Conservation (phyloP, 2,888 invertebrate species). For the Nycteola revayana region DNA sequence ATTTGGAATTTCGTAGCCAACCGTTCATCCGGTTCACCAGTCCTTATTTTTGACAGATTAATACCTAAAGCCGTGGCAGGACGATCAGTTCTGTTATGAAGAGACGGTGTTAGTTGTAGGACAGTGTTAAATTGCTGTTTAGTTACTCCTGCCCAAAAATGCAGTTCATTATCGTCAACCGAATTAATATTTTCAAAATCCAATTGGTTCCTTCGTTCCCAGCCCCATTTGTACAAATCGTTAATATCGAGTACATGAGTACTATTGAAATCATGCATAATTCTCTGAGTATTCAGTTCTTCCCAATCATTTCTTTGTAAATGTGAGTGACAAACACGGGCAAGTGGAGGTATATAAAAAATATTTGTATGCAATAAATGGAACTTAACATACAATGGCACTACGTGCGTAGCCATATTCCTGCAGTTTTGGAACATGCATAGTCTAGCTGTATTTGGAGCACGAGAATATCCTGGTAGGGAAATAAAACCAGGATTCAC, state of each 20-base stretch:
- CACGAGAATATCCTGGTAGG: slow-evolving; percentile 12
- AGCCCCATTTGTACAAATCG: slow-evolving; percentile 17
- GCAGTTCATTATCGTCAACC: slow-evolving; percentile 15
- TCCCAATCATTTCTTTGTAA: slow-evolving; percentile 7
- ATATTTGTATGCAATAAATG: slow-evolving; percentile 2
- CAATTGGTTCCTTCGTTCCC: slow-evolving; percentile 7
- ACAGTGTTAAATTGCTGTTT: slow-evolving; percentile 15
- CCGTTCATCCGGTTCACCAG: slow-evolving; percentile 14
- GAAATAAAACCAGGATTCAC: slow-evolving; percentile 5
- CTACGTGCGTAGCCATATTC: slow-evolving; percentile 2
- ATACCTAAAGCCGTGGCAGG: slow-evolving; percentile 12
- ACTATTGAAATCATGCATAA: slow-evolving; percentile 9
- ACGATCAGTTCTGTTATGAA: slow-evolving; percentile 7
- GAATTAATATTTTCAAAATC: slow-evolving; percentile 16
- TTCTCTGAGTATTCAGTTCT: slow-evolving; percentile 2
- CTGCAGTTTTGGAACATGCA: slow-evolving; percentile 17
- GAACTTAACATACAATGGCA: slow-evolving; percentile 9
- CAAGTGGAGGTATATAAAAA: slow-evolving; percentile 8
- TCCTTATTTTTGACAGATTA: slow-evolving; percentile 17
- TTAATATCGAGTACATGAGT: slow-evolving; percentile 12
- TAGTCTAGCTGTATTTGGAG: slow-evolving; percentile 13
- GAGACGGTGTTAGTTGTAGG: slow-evolving; percentile 12
- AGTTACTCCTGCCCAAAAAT: slow-evolving; percentile 14
- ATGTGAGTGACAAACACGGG: slow-evolving; percentile 6
- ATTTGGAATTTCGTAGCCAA: slow-evolving; percentile 7